phyloP scores from a whole-genome alignment of 1,140 invertebrate genomes.

The Scylla paramamosain region DNA sequence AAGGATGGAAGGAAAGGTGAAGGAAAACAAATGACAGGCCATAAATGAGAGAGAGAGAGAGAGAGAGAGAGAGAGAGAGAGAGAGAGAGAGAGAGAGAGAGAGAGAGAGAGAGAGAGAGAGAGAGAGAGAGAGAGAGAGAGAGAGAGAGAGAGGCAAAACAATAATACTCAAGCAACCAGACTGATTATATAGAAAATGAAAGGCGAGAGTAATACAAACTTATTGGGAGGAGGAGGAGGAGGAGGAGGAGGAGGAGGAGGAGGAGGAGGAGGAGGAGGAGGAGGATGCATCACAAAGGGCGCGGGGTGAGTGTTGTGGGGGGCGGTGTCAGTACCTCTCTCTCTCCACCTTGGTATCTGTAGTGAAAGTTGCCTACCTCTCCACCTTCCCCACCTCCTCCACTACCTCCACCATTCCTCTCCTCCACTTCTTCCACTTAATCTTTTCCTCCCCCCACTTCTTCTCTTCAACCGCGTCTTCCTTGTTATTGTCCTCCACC shows the following conservation, averaged over 20 bases:
- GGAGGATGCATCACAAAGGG: neutral
- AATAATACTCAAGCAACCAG: neutral
- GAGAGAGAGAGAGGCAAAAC: neutral
- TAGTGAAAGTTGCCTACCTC: constrained; percentile 10
- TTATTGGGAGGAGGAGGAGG: neutral
- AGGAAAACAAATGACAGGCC: neutral
- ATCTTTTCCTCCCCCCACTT: no score
- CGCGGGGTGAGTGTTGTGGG: neutral
- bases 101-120: neutral
- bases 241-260: neutral
- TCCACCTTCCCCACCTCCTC: neutral
- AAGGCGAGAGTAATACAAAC: neutral
- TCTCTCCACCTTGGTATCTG: neutral
- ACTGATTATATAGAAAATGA: neutral
- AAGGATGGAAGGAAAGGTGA: neutral
- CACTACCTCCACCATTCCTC: neutral
- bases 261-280: constrained; percentile 2
- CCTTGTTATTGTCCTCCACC: neutral
- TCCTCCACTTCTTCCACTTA: neutral
- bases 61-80: constrained; percentile 3
- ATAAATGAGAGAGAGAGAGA: neutral
- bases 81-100: neutral
- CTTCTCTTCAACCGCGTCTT: neutral
- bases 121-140: neutral
- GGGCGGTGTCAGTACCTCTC: neutral